A percentile compares a stretch with the other conserved stretches of the same genome.
Evolutionary conservation across 2,888 invertebrate genomes (phyloP).

Genomic region (Elysia crispata): DNA sequence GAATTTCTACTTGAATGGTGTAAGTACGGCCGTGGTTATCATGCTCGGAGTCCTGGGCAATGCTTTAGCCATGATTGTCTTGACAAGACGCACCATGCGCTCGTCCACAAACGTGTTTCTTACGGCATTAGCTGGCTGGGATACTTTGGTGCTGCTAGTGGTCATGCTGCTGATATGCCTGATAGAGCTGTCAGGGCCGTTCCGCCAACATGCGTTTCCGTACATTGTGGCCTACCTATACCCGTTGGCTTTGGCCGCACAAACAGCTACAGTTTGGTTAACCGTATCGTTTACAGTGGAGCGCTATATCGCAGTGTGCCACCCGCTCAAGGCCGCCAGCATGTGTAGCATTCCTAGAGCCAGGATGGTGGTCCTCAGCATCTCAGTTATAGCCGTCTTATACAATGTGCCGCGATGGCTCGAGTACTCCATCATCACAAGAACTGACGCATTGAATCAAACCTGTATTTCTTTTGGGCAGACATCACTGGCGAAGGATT

Average conservation of each 20-base stretch:
- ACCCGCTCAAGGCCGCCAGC: slow-evolving; percentile 90
- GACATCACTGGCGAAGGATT: slow-evolving; percentile 84
- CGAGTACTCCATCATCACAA: slow-evolving; percentile 80
- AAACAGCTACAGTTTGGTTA: slow-evolving; percentile 95
- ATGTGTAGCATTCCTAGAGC: slow-evolving; percentile 93
- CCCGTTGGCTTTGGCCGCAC: slow-evolving; percentile 90
- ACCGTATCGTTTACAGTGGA: slow-evolving; percentile 85
- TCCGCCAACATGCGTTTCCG: slow-evolving; percentile 61
- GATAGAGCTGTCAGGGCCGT: slow-evolving; percentile 61
- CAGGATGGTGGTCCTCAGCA: slow-evolving; percentile 89
- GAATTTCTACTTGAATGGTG: slow-evolving; percentile 66
- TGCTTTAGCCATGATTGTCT: slow-evolving; percentile 80
- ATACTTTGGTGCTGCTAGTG: slow-evolving; percentile 72
- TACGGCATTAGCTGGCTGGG: slow-evolving; percentile 75
- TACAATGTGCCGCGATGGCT: slow-evolving; percentile 88
- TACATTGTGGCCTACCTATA: slow-evolving; percentile 74
- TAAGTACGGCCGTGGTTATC: slow-evolving; percentile 68
- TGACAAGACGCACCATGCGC: slow-evolving; percentile 83
- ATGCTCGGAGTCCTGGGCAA: slow-evolving; percentile 85
- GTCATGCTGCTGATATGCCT: slow-evolving; percentile 71
- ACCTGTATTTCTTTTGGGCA: slow-evolving; percentile 77
- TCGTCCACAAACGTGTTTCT: slow-evolving; percentile 83
- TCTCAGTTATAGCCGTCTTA: slow-evolving; percentile 87
- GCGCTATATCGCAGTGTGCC: slow-evolving; percentile 89
- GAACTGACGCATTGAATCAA: slow-evolving; percentile 42